A percentile compares a stretch with the other conserved stretches of the same genome.
Conservation (phyloP, 2,888 invertebrate genomes). For the Polymixis flavicincta region DNA sequence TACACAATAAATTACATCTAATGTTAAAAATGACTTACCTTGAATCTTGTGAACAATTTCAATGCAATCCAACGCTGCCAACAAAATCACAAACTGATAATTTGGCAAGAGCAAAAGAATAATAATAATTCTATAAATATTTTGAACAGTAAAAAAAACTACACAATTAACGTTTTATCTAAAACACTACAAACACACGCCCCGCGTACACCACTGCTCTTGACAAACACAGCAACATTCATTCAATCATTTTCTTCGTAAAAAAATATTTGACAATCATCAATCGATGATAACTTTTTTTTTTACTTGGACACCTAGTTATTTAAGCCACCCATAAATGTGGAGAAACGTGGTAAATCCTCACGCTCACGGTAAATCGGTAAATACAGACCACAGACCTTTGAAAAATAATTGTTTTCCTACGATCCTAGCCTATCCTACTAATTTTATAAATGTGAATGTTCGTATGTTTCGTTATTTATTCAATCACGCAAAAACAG, state of each 20-base stretch:
- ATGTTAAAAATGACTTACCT: conserved; percentile 57
- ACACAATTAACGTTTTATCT: conserved; percentile 43
- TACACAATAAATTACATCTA: neutral
- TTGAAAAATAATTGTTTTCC: too few species aligned
- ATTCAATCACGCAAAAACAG: too few species aligned
- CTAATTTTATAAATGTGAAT: too few species aligned
- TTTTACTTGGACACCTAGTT: conserved; percentile 11
- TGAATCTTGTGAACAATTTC: conserved; percentile 49
- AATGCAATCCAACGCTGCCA: conserved; percentile 36
- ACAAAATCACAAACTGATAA: conserved; percentile 32
- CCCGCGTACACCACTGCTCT: conserved; percentile 51
- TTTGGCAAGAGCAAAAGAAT: conserved; percentile 26
- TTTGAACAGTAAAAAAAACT: conserved; percentile 42
- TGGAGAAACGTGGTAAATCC: neutral
- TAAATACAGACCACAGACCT: neutral
- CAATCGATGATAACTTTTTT: conserved; percentile 41
- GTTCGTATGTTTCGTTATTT: too few species aligned
- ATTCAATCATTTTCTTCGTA: conserved; percentile 31
- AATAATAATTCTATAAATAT: conserved; percentile 36
- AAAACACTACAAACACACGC: conserved; percentile 62
- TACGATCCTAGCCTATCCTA: too few species aligned
- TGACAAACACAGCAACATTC: conserved; percentile 52
- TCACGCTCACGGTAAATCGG: too few species aligned
- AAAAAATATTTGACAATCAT: conserved; percentile 14
- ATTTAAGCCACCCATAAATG: conserved; percentile 8